Base-by-base conservation (phyloP, 92 coral and sea anemone species). In the Siderastrea radians region DNA sequence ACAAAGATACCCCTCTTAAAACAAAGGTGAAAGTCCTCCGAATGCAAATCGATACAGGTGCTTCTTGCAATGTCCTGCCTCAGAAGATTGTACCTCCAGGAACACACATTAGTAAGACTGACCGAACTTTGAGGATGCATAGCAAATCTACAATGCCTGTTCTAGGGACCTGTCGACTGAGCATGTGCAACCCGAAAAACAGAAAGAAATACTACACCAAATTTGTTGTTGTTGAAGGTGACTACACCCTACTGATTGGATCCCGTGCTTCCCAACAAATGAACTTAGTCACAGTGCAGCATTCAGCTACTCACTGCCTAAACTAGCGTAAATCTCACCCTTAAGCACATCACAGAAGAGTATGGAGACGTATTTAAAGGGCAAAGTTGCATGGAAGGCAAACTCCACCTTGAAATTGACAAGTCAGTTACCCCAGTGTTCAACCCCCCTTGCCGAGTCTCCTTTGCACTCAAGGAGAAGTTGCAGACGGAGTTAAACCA, bases 111-210 rank as follows among this genome's bases (percentile, higher is more conserved):
- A 3, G 6, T 58, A n/a, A 81, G 60, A n/a, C 75, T 17, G 89
- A 91, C 53, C 46, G 75, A 13, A 71, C 73, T 12, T 68, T 89
- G 73, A 62, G 58, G 68, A 84, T 84, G 89, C 84, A 77, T 38
- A 48, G 74, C 67, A 77, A 83, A 63, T 75, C 89, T 72, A 77
- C 50, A 3, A 87, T 91, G 85, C 60, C 85, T 50, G 82, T 72
- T 45, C 6, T 84, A 49, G 90, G 90, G 14, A 92, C 87, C 49
- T 76, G 81, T 50, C 55, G 77, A 73, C 74, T 89, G 74, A 75
- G 84, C 88, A 81, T 86, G 79, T 52, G 72, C 65, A 87, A 91
- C 80, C 94, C 81, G 6, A 87, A 91, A 89, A 81, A 87, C 80
- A 60, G 49, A 63, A 91, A 81, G 70, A 74, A 74, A 75, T 69